Conservation (phyloP, 2,888 invertebrate species). For the Ormia ochracea region DNA sequence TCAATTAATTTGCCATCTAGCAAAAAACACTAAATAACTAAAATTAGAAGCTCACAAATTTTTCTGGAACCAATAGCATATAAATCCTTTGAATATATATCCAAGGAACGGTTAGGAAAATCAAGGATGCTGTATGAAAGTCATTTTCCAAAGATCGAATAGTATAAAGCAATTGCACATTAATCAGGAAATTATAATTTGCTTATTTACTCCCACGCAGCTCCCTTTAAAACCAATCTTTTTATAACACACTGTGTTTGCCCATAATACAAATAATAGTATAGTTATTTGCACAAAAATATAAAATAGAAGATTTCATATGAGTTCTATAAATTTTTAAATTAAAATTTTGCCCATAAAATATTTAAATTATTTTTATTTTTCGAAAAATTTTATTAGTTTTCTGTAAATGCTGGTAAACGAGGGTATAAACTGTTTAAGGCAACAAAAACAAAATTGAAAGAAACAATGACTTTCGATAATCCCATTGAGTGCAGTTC, state of each 20-base stretch:
- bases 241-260: not conserved
- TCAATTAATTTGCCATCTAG: too few relatives aligned
- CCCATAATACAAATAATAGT: not conserved
- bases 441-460: constrained; percentile 14
- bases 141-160: too few relatives aligned
- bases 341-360: constrained; percentile 13
- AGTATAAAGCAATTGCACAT: too few relatives aligned
- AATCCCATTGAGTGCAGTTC: constrained; percentile 26
- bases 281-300: constrained; percentile 6
- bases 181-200: too few relatives aligned
- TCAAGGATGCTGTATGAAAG: too few relatives aligned
- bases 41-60: too few relatives aligned
- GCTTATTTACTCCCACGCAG: too few relatives aligned
- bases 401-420: not conserved
- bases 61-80: too few relatives aligned
- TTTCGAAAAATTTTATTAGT: not conserved
- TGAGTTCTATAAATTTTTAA: constrained; percentile 15
- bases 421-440: not conserved
- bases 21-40: too few relatives aligned
- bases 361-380: not conserved
- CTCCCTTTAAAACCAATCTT: not conserved
- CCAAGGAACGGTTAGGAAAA: too few relatives aligned
- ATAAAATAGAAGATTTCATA: not conserved
- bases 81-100: too few relatives aligned
- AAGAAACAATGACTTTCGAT: constrained; percentile 44